Conservation (phyloP, 2,888 invertebrate species). For the Rutpela maculata region DNA sequence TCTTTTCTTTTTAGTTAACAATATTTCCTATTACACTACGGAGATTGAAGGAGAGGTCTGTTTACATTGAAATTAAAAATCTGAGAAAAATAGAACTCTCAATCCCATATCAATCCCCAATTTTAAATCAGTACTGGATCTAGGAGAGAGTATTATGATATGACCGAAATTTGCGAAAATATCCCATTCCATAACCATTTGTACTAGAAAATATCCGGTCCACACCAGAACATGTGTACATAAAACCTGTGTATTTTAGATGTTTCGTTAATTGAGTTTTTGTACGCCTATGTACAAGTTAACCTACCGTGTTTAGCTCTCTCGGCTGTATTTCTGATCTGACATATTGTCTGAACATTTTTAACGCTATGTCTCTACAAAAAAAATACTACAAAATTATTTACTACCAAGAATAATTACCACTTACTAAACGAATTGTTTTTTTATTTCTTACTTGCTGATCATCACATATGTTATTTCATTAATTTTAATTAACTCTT, state of each 20-base stretch:
- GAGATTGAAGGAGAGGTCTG: too few relatives aligned
- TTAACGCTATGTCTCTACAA: constrained; percentile 30
- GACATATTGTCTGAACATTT: constrained; percentile 55
- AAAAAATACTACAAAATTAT: constrained; percentile 29
- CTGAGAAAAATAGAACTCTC: too few relatives aligned
- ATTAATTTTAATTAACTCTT: constrained; percentile 23
- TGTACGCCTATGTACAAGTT: constrained; percentile 12
- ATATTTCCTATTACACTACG: too few relatives aligned
- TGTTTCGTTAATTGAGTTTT: neutral
- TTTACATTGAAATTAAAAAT: too few relatives aligned
- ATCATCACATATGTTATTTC: constrained; percentile 17
- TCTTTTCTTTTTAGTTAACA: too few relatives aligned
- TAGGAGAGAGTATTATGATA: too few relatives aligned
- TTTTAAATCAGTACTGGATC: too few relatives aligned
- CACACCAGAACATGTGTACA: neutral
- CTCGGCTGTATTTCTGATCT: constrained; percentile 57
- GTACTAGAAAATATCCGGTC: neutral
- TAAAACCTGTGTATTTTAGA: neutral
- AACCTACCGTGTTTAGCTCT: constrained; percentile 59
- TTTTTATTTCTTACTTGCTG: neutral
- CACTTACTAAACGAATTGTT: constrained; percentile 22
- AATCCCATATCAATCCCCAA: too few relatives aligned
- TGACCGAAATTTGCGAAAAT: too few relatives aligned
- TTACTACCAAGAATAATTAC: constrained; percentile 27
- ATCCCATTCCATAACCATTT: too few relatives aligned